Base-by-base conservation (phyloP, 1,140 invertebrate species). In the Brachionus paranguensis region DNA sequence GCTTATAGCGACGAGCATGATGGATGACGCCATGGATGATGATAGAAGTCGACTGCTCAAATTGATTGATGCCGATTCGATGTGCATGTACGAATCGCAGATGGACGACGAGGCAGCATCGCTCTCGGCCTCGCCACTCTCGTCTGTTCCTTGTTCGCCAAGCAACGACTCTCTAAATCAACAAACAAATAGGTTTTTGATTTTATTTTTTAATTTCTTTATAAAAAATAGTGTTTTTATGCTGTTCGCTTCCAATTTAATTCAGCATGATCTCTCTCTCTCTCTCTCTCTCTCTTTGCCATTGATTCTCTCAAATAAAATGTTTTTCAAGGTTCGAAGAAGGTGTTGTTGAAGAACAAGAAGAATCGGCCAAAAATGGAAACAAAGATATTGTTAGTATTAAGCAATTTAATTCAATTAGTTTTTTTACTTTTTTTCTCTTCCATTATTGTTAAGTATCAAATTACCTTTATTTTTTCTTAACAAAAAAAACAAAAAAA, bases 341-440 rank as follows among this genome's bases (percentile, higher is more conserved):
- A 45, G 78, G 78, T 27, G 60, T 47, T 60, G 50, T 47, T 20
- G 50, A 81, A 11, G 47, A 55, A 45, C 24, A 60, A 43, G 78
- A 60, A 65, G 50, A 37, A 65, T 37, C 47, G 12, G 20, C 33
- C 20, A 81, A 81, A 55, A 81, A 60, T 55, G 50, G 50, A 53
- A 81, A 60, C n/a, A 81, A 60, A 65, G 78, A 81, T 60, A 65
- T 81, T 81, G 78, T 81, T 29, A 81, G 20, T 27, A 14, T 3
- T 3, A n/a, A n/a, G n/a, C n/a, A n/a, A n/a, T 29, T 29, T 29
- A 76, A 78, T 78, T 78, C 17, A 33, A 33, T 33, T 3, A 33
- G 5, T 33, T 33, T 33, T n/a, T n/a, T n/a, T n/a, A n/a, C n/a
- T n/a, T n/a, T n/a, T n/a, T n/a, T n/a, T n/a, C n/a, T n/a, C n/a